Evolutionary conservation across 2,888 invertebrate species (phyloP).

Genomic region (Ophonus ardosiacus): DNA sequence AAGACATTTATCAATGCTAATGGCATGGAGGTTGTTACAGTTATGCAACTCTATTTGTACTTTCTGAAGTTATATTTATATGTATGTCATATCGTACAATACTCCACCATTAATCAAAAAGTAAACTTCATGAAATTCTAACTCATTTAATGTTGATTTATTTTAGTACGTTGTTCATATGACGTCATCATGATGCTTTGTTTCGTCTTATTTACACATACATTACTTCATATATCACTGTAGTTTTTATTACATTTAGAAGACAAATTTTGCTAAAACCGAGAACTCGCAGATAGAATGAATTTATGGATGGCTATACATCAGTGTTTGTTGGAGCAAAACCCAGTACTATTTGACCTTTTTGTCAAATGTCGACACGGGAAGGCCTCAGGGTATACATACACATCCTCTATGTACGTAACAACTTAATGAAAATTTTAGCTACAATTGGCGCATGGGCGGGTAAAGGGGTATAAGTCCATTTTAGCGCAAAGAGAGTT

Average conservation of each 20-base stretch:
- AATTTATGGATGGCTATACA: constrained; percentile 19
- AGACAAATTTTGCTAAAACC: neutral
- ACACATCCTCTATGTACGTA: neutral
- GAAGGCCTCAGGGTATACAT: neutral
- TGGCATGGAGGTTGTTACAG: neutral
- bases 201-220: constrained; percentile 9
- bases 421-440: neutral
- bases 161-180: neutral
- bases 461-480: no score
- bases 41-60: neutral
- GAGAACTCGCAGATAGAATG: neutral
- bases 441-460: no score
- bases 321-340: constrained; percentile 21
- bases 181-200: neutral
- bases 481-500: no score
- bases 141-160: constrained; percentile 28
- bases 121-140: neutral
- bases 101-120: constrained; percentile 10
- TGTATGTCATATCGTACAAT: constrained; percentile 4
- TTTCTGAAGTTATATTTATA: neutral
- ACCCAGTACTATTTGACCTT: constrained; percentile 13
- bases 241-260: neutral
- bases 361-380: constrained; percentile 12
- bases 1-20: neutral
- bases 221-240: constrained; percentile 15